Percentiles rank a stretch among this genome's conserved stretches.
phyloP scores from a whole-genome alignment of 2,797 vertebrate species.

The Argyrosomus regius region DNA sequence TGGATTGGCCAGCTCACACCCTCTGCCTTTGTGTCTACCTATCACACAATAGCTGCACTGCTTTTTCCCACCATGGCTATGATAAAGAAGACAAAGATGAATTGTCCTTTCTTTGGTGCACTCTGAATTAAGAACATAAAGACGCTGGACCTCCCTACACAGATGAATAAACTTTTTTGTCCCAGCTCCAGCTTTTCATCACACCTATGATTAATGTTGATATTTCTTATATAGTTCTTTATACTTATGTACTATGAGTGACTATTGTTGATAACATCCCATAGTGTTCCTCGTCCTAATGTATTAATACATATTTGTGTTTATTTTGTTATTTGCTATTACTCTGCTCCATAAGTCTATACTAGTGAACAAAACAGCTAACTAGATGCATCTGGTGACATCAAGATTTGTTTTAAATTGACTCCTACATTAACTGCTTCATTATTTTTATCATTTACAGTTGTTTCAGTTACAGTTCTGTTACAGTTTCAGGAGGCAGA shows the following conservation, averaged over 20 bases:
- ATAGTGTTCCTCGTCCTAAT: neutral
- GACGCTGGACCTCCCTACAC: constrained; percentile 36
- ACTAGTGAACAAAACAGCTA: neutral
- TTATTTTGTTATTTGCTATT: neutral
- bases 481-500: neutral
- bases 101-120: constrained; percentile 62
- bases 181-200: constrained; percentile 20
- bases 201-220: neutral
- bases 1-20: constrained; percentile 79
- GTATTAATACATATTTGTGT: neutral
- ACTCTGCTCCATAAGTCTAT: neutral
- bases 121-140: constrained; percentile 53
- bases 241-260: neutral
- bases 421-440: neutral
- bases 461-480: no score
- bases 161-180: constrained; percentile 37
- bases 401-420: neutral
- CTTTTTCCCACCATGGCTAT: constrained; percentile 90
- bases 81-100: constrained; percentile 84
- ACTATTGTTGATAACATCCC: neutral
- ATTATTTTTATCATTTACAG: neutral
- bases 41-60: constrained; percentile 77
- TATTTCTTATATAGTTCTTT: neutral
- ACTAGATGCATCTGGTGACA: neutral
- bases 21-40: constrained; percentile 82